A percentile compares a stretch with the other conserved stretches of the same genome.
Evolutionary conservation across 1,140 invertebrate genomes (phyloP).

Genomic region (Neodiprion lecontei): DNA sequence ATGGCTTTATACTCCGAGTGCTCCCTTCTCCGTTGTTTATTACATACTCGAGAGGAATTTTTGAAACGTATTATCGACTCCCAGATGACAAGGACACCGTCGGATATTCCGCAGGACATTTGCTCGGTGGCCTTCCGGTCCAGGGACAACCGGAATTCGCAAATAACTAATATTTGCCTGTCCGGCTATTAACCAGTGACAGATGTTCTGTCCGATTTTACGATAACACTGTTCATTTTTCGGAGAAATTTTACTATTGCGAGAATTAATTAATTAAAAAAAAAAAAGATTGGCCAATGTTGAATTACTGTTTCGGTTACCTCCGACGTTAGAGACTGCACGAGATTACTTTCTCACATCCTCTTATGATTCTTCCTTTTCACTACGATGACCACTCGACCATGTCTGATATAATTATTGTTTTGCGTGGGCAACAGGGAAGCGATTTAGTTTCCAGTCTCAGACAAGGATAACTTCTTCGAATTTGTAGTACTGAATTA

Average conservation of each 20-base stretch:
- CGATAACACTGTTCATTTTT: too few relatives aligned
- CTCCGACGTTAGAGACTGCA: too few relatives aligned
- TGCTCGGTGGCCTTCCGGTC: constrained; percentile 36
- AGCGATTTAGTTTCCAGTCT: not conserved
- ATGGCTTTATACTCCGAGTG: constrained; percentile 34
- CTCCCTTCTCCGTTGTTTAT: constrained; percentile 31
- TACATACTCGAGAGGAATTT: constrained; percentile 20
- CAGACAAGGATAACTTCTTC: not conserved
- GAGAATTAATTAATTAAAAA: too few relatives aligned
- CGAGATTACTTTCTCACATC: too few relatives aligned
- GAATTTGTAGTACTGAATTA: not conserved
- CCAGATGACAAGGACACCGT: constrained; percentile 19
- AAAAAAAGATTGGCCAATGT: too few relatives aligned
- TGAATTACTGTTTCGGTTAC: too few relatives aligned
- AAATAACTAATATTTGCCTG: not conserved
- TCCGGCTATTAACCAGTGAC: too few relatives aligned
- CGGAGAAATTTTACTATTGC: too few relatives aligned
- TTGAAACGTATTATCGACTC: not conserved
- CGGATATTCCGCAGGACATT: constrained; percentile 23
- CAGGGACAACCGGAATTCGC: constrained; percentile 38
- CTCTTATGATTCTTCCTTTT: too few relatives aligned
- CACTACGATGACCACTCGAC: too few relatives aligned
- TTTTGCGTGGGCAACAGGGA: not conserved
- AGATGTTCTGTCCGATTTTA: too few relatives aligned
- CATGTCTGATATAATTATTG: too few relatives aligned